A percentile compares a stretch with the other conserved stretches of the same genome.
These are phyloP conservation scores for Heterodera filipjevi DNA, from an alignment of 2,888 invertebrate genomes.

Conservation along the genomic window DNA sequence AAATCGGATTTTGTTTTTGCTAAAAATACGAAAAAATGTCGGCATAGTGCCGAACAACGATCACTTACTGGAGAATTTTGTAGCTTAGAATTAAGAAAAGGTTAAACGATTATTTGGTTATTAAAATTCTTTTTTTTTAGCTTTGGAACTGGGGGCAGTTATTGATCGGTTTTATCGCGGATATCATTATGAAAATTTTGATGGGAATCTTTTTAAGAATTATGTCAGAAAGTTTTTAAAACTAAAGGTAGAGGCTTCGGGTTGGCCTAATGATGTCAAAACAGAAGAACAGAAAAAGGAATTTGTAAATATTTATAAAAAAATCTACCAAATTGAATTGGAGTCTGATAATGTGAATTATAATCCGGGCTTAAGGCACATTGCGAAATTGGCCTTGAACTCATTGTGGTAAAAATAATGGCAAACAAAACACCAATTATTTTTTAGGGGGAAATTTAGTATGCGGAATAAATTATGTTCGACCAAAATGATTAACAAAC, in stretches of 20 bases:
- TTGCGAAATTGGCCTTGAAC: neutral
- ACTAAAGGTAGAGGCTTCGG: neutral
- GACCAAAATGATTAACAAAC: neutral
- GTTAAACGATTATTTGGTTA: neutral
- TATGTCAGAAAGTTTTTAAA: neutral
- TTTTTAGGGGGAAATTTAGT: neutral
- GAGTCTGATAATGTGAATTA: neutral
- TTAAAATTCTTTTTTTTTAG: neutral
- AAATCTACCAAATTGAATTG: neutral
- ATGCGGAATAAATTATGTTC: neutral
- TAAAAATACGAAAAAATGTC: neutral
- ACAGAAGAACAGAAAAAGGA: neutral
- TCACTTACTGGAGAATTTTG: neutral
- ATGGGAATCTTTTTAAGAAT: neutral
- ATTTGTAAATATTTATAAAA: neutral
- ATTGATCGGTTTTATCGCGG: neutral
- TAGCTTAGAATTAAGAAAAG: neutral
- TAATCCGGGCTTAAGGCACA: neutral
- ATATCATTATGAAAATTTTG: neutral
- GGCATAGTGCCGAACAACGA: neutral
- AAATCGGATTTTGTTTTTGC: neutral
- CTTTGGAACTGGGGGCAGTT: neutral
- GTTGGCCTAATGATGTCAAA: neutral
- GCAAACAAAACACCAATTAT: neutral
- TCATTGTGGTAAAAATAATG: neutral